Percentiles rank a stretch among this genome's conserved stretches.
These are phyloP conservation scores for Baccha elongata DNA, from an alignment of 2,888 invertebrate genomes.

Conservation along the genomic window DNA sequence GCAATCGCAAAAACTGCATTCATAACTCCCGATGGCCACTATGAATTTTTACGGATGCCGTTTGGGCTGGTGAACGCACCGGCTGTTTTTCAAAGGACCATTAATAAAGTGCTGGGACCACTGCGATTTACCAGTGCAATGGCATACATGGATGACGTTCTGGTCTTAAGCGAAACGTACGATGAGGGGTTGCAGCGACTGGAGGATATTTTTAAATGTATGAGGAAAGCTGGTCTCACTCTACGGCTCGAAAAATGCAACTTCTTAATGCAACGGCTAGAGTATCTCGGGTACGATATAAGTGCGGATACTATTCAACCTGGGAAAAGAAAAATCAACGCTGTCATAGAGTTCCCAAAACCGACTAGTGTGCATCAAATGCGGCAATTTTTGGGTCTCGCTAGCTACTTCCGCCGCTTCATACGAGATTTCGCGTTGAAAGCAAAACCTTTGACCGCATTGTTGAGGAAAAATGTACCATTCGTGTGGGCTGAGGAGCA, in stretches of 20 bases:
- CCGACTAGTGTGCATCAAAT: neutral
- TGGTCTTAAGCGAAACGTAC: too few relatives aligned
- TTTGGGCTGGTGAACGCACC: too few relatives aligned
- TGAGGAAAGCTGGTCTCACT: too few relatives aligned
- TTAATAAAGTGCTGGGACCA: slow-evolving; percentile 1
- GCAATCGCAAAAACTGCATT: slow-evolving; percentile 72
- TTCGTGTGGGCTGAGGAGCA: too few relatives aligned
- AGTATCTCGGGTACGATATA: slow-evolving; percentile 1
- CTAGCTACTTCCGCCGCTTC: neutral
- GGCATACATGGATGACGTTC: too few relatives aligned
- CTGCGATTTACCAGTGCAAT: neutral
- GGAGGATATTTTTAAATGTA: too few relatives aligned
- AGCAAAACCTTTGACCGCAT: neutral
- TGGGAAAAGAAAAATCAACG: neutral
- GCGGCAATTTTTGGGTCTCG: neutral
- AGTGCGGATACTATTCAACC: neutral
- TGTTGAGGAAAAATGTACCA: slow-evolving; percentile 15
- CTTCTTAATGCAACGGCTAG: too few relatives aligned
- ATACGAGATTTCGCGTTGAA: neutral
- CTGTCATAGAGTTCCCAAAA: neutral
- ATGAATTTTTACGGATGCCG: too few relatives aligned
- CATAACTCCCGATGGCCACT: slow-evolving; percentile 68
- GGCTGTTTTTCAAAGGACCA: too few relatives aligned
- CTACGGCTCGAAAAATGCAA: too few relatives aligned
- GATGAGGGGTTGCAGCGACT: too few relatives aligned